phyloP scores from a whole-genome alignment of 2,888 invertebrate species.

The Hyles lineata region DNA sequence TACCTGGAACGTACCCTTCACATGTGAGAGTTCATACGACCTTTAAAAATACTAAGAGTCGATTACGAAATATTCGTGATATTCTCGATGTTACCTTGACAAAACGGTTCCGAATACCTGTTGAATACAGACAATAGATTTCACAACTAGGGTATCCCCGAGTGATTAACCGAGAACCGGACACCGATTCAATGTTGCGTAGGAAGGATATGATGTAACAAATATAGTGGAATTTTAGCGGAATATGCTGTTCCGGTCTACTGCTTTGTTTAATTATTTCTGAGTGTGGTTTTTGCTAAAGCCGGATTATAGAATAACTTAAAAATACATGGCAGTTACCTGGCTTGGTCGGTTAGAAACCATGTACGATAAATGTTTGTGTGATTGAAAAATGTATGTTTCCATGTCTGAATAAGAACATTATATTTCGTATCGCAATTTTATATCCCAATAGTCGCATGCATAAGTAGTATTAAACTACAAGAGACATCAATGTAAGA shows the following conservation, averaged over 20 bases:
- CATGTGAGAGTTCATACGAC: background rate
- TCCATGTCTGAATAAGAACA: too few species aligned
- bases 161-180: conserved; percentile 25
- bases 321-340: too few species aligned
- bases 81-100: background rate
- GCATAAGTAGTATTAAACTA: too few species aligned
- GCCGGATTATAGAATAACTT: too few species aligned
- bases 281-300: too few species aligned
- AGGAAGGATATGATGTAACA: background rate
- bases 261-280: background rate
- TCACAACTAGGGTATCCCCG: conserved; percentile 21
- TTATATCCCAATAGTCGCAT: too few species aligned
- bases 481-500: too few species aligned
- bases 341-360: too few species aligned
- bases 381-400: too few species aligned
- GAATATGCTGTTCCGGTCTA: too few species aligned
- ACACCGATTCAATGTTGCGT: background rate
- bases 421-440: too few species aligned
- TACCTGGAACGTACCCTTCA: background rate
- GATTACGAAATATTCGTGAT: background rate
- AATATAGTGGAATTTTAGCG: background rate
- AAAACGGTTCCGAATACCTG: background rate
- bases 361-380: too few species aligned
- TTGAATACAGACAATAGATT: background rate
- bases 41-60: background rate